Evolutionary conservation across 1,140 invertebrate genomes (phyloP), one percentile per base, ranked within the genome.

Genomic region (Drosophila pectinifera): DNA sequence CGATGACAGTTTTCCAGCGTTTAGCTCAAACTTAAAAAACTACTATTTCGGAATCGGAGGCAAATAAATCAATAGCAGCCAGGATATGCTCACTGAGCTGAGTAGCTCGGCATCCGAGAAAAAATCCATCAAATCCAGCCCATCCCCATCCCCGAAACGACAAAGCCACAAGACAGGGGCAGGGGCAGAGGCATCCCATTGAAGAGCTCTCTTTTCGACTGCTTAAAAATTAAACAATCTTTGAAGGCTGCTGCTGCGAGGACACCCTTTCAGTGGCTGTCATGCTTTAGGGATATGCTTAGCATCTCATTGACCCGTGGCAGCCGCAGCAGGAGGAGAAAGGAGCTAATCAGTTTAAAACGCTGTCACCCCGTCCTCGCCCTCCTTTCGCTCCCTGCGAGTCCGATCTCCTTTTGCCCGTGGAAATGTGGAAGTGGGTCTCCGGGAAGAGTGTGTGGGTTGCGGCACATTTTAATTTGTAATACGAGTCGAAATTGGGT

Each of bases 391-490:
- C 24, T 26, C 22, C 22, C 22, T 24, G 2, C 22, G 22, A 24
- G 22, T 24, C 22, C 22, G 22, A 6, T 28, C 28, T 36, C 16
- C 16, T 13, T 31, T 39, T 6, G 48, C 8, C 24, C 34, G 2
- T 18, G 24, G 16, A 31, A 14, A 41, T 42, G 20, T 24, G 39
- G 26, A 56, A 42, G 31, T 80, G 73, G 54, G 49, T 76, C 26
- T 54, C 41, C 34, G 48, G 49, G 49, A 53, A 45, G n/a, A 51
- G 57, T 67, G 43, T 49, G 73, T 90, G 76, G 43, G 77, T 73
- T 81, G 78, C 83, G 68, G 83, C 84, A 72, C 78, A 89, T 91
- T 91, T 91, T 91, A 91, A 91, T 91, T 91, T 91, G 89, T 91
- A 91, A 91, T 91, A 78, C 81, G 89, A 91, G 78, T 82, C 80